A percentile compares a stretch with the other conserved stretches of the same genome.
Evolutionary conservation across 2,113 vertebrate species (phyloP).

Genomic region (Myanophis thanlyinensis): DNA sequence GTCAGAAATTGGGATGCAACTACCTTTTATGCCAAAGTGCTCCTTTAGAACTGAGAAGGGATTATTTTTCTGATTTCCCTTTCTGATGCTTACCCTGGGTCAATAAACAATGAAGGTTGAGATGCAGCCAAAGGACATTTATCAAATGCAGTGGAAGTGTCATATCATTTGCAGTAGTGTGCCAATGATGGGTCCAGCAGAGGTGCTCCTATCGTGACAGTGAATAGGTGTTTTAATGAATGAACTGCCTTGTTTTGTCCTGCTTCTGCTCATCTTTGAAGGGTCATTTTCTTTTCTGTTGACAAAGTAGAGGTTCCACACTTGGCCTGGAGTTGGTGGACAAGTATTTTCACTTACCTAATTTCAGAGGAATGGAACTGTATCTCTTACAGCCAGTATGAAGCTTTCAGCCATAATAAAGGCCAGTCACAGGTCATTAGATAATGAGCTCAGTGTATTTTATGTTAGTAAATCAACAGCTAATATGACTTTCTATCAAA

Average conservation of each 20-base stretch:
- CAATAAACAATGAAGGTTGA: background rate
- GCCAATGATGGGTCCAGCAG: background rate
- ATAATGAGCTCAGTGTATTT: background rate
- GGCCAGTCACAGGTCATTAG: background rate
- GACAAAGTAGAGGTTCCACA: background rate
- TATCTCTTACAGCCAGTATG: background rate
- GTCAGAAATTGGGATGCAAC: background rate
- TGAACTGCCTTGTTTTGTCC: too few species aligned
- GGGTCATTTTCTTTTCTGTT: background rate
- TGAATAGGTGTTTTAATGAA: too few species aligned
- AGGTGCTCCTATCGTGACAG: too few species aligned
- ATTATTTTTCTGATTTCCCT: background rate
- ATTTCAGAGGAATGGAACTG: background rate
- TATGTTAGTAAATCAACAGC: background rate
- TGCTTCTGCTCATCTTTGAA: too few species aligned
- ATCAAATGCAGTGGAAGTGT: background rate
- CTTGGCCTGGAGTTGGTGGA: background rate
- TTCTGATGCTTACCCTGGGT: background rate
- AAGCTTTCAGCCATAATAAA: background rate
- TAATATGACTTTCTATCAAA: background rate
- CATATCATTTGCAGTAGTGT: background rate
- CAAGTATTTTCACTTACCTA: background rate
- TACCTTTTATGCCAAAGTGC: background rate
- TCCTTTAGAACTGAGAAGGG: background rate
- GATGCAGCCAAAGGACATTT: background rate